Evolutionary conservation across 2,888 invertebrate species (phyloP).

Genomic region (Microctonus aethiopoides): DNA sequence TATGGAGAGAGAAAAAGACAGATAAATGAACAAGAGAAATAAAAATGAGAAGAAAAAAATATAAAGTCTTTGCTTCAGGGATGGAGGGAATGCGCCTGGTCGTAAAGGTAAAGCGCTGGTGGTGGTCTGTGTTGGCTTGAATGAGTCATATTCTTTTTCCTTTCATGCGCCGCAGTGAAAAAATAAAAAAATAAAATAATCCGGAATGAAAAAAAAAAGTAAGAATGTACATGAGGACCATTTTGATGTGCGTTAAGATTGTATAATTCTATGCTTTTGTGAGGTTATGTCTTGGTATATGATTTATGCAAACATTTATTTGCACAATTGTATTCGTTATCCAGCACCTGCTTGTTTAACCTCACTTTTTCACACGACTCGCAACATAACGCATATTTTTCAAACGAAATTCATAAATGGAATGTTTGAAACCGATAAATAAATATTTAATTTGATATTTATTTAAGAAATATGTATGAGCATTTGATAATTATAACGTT

Average conservation of each 20-base stretch:
- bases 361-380: no score
- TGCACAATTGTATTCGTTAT: no score
- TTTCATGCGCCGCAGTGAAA: neutral
- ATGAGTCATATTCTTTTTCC: constrained; percentile 13
- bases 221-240: neutral
- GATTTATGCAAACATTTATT: no score
- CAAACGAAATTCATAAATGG: no score
- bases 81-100: constrained; percentile 15
- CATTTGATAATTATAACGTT: neutral
- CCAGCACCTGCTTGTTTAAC: no score
- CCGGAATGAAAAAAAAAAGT: neutral
- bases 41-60: constrained; percentile 9
- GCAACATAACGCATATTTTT: no score
- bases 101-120: constrained; percentile 34
- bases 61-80: constrained; percentile 28
- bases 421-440: no score
- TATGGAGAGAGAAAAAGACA: neutral
- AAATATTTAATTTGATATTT: neutral
- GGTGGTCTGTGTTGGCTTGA: constrained; percentile 20
- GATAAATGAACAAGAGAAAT: neutral
- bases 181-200: neutral
- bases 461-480: neutral
- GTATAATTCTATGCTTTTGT: no score
- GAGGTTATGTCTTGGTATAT: no score
- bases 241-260: neutral